A percentile compares a stretch with the other conserved stretches of the same genome.
phyloP scores from a whole-genome alignment of 92 coral and sea anemone species.

The Heteractis magnifica region DNA sequence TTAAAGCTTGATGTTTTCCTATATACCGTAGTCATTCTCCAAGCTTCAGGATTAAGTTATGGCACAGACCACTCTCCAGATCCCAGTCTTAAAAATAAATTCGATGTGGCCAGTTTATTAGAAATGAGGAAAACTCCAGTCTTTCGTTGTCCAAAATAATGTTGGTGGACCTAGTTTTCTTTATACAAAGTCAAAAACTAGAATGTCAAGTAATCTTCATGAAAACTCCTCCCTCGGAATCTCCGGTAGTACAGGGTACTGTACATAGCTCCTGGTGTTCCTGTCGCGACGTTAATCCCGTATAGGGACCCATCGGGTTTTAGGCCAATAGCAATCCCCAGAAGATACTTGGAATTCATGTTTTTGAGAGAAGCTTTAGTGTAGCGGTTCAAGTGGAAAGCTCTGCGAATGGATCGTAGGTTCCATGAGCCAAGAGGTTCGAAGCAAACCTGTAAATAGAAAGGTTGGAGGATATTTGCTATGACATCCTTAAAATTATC shows the following conservation, averaged over 20 bases:
- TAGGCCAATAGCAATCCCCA: slow-evolving; percentile 77
- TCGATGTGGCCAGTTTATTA: no score
- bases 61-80: no score
- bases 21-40: no score
- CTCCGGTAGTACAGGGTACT: slow-evolving; percentile 75
- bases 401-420: slow-evolving; percentile 64
- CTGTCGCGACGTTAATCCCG: slow-evolving; percentile 78
- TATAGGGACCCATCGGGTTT: slow-evolving; percentile 75
- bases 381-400: slow-evolving; percentile 70
- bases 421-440: slow-evolving; percentile 88
- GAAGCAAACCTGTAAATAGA: slow-evolving; percentile 64
- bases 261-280: slow-evolving; percentile 78
- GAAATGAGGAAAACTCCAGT: no score
- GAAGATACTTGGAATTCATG: slow-evolving; percentile 63
- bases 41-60: no score
- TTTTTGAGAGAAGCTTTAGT: slow-evolving; percentile 81
- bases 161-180: neutral
- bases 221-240: slow-evolving; percentile 78
- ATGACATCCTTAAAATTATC: no score
- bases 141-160: no score
- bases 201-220: slow-evolving; percentile 53
- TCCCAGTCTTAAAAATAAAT: no score
- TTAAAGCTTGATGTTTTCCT: neutral
- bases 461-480: neutral
- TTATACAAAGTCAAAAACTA: neutral